phyloP scores from a whole-genome alignment of 2,888 invertebrate genomes.

The Ypsolopha scabrella region DNA sequence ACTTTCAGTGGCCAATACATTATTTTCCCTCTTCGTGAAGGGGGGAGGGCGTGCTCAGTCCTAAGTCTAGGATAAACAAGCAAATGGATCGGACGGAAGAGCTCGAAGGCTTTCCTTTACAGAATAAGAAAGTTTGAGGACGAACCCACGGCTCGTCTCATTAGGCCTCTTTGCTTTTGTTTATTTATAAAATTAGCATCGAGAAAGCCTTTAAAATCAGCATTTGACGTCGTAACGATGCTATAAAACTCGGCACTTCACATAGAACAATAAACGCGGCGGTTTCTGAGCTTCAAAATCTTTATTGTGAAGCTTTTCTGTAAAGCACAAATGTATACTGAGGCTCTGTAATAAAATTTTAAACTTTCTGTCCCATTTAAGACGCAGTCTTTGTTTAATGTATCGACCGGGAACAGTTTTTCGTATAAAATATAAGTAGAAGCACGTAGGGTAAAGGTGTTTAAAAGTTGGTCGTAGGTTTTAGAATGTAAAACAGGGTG shows the following conservation, averaged over 20 bases:
- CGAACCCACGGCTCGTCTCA: conserved; percentile 49
- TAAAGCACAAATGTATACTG: neutral
- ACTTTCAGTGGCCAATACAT: conserved; percentile 8
- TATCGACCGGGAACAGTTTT: neutral
- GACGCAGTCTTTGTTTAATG: neutral
- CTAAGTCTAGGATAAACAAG: conserved; percentile 61
- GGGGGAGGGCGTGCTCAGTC: conserved; percentile 14
- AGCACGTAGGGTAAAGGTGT: conserved; percentile 2
- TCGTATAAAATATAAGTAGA: neutral
- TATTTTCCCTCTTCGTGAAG: conserved; percentile 7
- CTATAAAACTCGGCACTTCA: conserved; percentile 25
- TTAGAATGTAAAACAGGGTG: conserved; percentile 24
- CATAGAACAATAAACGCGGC: neutral
- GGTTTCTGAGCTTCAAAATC: conserved; percentile 21
- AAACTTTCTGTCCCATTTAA: neutral
- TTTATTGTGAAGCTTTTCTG: conserved; percentile 13
- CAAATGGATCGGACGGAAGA: conserved; percentile 62
- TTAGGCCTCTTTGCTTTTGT: conserved; percentile 59
- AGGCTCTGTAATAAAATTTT: neutral
- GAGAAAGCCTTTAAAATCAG: conserved; percentile 44
- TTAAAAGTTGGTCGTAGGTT: conserved; percentile 7
- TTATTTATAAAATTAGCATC: conserved; percentile 65
- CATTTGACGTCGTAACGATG: conserved; percentile 38
- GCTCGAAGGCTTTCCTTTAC: conserved; percentile 35
- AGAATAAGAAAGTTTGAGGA: conserved; percentile 62